A percentile compares a stretch with the other conserved stretches of the same genome.
phyloP scores from a whole-genome alignment of 2,888 invertebrate genomes.

The Octonoba sinensis region DNA sequence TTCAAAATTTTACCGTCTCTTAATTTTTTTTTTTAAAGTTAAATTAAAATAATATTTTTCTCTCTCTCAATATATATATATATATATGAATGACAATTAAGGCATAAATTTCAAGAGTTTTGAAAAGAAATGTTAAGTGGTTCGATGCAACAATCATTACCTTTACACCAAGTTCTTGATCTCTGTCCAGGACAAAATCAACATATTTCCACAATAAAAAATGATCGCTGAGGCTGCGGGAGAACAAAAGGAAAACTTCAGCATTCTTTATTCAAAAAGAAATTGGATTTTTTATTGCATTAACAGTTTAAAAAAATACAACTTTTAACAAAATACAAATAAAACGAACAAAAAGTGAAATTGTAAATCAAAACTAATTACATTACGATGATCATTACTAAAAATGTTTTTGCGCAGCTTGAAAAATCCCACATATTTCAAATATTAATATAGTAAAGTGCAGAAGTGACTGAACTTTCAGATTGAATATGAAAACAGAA shows the following conservation, averaged over 20 bases:
- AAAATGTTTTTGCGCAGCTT: no score
- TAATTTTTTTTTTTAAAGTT: background rate
- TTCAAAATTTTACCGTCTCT: no score
- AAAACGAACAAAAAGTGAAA: no score
- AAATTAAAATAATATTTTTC: background rate
- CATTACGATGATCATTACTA: no score
- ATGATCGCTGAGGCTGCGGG: constrained; percentile 70
- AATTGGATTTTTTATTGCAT: background rate
- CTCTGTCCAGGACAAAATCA: constrained; percentile 71
- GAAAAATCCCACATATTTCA: no score
- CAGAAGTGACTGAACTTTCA: no score
- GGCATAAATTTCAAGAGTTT: background rate
- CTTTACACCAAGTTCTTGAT: constrained; percentile 71
- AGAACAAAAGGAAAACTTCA: background rate
- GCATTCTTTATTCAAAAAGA: background rate
- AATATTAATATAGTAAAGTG: no score
- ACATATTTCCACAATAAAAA: constrained; percentile 73
- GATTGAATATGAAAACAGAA: no score
- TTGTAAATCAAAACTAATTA: no score
- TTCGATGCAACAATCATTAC: constrained; percentile 64
- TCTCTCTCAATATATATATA: no score
- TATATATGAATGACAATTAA: background rate
- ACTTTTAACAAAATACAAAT: no score
- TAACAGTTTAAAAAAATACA: background rate
- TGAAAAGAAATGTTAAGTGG: no score